Conservation (phyloP, 2,113 vertebrate species). For the Rhynchomys soricoides region DNA sequence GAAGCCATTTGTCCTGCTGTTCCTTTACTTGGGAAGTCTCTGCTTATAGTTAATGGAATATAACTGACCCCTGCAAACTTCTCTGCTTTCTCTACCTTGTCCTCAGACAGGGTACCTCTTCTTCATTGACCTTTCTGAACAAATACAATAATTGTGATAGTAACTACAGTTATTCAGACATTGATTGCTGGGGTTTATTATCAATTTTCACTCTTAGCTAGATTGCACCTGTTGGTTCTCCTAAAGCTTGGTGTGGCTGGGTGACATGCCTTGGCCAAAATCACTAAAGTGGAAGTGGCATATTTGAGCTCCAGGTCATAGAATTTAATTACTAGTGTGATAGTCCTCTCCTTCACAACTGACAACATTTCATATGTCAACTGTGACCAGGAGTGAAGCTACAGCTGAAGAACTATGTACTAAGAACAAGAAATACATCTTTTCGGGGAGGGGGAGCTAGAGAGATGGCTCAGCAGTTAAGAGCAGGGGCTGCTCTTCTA, state of each 20-base stretch:
- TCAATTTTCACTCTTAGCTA: not conserved
- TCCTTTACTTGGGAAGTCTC: constrained; percentile 18
- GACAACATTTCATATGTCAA: not conserved
- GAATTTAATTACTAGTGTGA: not conserved
- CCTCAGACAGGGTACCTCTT: not conserved
- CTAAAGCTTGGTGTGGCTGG: not conserved
- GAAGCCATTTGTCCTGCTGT: not conserved
- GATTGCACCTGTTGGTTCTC: not conserved
- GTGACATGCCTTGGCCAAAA: not conserved
- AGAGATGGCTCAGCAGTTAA: too few relatives aligned
- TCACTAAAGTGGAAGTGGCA: not conserved
- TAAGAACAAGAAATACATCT: not conserved
- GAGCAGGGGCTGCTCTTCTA: too few relatives aligned
- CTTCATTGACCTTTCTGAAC: not conserved
- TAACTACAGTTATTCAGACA: not conserved
- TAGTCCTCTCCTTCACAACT: not conserved
- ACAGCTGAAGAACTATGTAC: not conserved
- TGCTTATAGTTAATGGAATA: not conserved
- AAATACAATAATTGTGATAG: not conserved
- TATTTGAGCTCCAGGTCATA: not conserved
- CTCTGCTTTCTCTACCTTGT: not conserved
- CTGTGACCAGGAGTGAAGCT: not conserved
- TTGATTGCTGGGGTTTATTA: not conserved
- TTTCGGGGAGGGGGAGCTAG: not conserved
- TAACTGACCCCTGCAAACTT: not conserved